Base-by-base conservation (phyloP, 1,140 invertebrate genomes). In the Drosophila elegans region DNA sequence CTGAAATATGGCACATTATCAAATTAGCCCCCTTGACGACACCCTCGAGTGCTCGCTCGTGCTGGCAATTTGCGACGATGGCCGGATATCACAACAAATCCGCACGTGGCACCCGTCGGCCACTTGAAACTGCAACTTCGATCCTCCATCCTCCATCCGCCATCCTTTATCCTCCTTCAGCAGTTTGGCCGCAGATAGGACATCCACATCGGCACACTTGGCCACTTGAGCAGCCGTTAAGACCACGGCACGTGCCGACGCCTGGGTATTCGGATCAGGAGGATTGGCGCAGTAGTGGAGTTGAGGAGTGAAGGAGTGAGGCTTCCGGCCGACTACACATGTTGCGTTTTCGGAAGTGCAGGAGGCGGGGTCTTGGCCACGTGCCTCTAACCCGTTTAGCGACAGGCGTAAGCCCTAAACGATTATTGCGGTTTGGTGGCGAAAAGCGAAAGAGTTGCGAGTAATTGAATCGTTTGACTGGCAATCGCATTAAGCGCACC, bases 371-470 rank as follows among this genome's bases (percentile, higher is more conserved):
- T 51, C 42, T 39, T 68, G 48, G 83, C 69, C 83, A 88, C 83
- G 83, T 86, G 83, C 54, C 83, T 59, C 41, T 86, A 86, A 86
- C 78, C 81, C 83, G 63, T 44, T 86, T 88, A 88, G 83, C 66
- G 83, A 79, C 79, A 88, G 67, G 78, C 82, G 75, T 83, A 77
- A 88, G 83, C 60, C 75, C 71, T 61, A 48, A 71, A 78, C 75
- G 84, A 83, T 89, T 77, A 83, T 60, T 85, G 82, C 51, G 82
- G 82, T 85, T 85, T 74, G 69, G 36, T 34, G 34, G 45, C 67
- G 39, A 67, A 63, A 80, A 46, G 11, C 49, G 64, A 86, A 86
- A 79, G 83, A 88, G 83, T 86, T 88, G 82, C 59, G 34, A 13
- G 71, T 74, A 76, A 81, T 74, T 78, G 55, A 82, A 67, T 72